Conservation (phyloP, 1,140 invertebrate species). For the Bombus pyrosoma region DNA sequence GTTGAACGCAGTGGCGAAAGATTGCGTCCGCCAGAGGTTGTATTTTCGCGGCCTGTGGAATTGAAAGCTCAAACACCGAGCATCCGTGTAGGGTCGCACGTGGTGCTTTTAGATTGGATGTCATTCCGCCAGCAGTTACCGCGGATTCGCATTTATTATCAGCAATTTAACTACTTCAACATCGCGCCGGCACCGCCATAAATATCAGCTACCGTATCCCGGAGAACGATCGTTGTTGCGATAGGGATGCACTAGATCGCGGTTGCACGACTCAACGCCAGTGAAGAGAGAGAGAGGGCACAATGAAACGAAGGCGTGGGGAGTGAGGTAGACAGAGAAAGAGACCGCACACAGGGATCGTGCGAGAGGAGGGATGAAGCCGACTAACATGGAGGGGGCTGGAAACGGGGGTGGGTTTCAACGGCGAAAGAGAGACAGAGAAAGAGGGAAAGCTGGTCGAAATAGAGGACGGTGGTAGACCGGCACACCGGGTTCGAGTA, state of each 20-base stretch:
- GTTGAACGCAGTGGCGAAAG: neutral
- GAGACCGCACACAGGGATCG: constrained; percentile 33
- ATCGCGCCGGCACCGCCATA: constrained; percentile 73
- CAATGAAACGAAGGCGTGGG: constrained; percentile 44
- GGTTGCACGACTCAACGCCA: constrained; percentile 71
- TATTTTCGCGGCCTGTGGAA: neutral
- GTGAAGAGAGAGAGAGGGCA: neutral
- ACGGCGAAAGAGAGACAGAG: constrained; percentile 46
- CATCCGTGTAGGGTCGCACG: constrained; percentile 1
- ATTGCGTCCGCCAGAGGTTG: neutral
- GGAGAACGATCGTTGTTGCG: constrained; percentile 78
- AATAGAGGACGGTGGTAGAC: constrained; percentile 63
- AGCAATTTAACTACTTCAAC: constrained; percentile 79
- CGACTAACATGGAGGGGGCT: constrained; percentile 58
- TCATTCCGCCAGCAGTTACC: constrained; percentile 59
- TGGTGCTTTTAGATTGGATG: constrained; percentile 16
- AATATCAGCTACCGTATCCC: constrained; percentile 76
- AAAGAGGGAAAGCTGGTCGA: constrained; percentile 17
- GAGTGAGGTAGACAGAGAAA: constrained; percentile 16
- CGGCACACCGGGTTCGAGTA: constrained; percentile 59
- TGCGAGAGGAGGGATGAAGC: constrained; percentile 41
- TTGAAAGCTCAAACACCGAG: constrained; percentile 35
- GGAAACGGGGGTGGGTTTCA: constrained; percentile 46
- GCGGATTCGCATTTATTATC: constrained; percentile 78
- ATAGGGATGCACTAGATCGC: constrained; percentile 80